Evolutionary conservation across 2,797 vertebrate species (phyloP), one percentile per base, ranked within the genome.

Genomic region (Carduelis carduelis): DNA sequence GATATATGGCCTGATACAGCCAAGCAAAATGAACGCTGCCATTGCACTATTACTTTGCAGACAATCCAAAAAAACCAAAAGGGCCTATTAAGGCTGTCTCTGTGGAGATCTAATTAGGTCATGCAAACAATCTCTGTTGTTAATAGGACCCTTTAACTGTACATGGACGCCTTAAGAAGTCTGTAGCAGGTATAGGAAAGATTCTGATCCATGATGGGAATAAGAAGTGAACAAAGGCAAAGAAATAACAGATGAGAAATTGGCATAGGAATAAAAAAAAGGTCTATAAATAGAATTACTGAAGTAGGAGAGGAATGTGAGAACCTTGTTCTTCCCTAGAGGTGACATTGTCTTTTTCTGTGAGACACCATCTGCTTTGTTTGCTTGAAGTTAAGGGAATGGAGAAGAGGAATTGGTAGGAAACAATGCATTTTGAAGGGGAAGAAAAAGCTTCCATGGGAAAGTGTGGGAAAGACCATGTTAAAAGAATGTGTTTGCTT

Each of bases 11-110:
- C 96, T 85, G 83, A 93, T 69, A 60, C 5, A 93, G 96, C 97
- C 96, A 93, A 91, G 96, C 82, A 96, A 98, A 98, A 97, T 95
- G 95, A 97, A 74, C 44, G 6, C 81, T 87, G 94, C 95, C 85
- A 66, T 92, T 94, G 93, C 91, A 32, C 72, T 88, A 49, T 95
- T 95, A 90, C 91, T 95, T 95, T 95, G 96, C 30, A 70, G 95
- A 96, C 94, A 97, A 96, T 92, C 95, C 97, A 96, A 94, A 91
- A 93, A 95, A 81, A 89, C 87, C 95, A 85, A 96, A 95, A 94
- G 88, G 74, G 44, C 90, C 52, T 89, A 95, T 97, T 97, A 97
- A 87, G 57, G 82, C 55, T 50, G 74, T 92, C 89, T 95, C 92
- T 60, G 89, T 95, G 92, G 95, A 96, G 93, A 93, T 96, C 82